Percentiles rank a stretch among this genome's conserved stretches.
These are phyloP conservation scores for Zoanthus sansibaricus DNA, from an alignment of 92 coral and sea anemone species.

Conservation along the genomic window DNA sequence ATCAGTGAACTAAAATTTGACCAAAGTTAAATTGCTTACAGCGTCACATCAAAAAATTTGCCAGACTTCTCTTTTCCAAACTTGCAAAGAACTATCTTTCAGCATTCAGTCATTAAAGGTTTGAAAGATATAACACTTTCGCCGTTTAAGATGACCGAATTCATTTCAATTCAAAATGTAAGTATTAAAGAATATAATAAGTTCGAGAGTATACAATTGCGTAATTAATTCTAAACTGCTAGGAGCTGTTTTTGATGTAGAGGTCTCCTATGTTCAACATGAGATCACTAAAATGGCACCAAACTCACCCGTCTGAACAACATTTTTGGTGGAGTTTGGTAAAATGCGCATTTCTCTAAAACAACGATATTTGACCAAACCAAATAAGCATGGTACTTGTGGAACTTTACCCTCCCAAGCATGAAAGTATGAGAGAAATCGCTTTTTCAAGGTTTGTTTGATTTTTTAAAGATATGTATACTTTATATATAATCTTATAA, in stretches of 20 bases:
- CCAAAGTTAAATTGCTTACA: constrained; percentile 19
- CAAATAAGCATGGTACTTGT: no score
- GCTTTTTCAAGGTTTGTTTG: not conserved
- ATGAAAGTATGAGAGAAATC: not conserved
- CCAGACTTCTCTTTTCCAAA: constrained; percentile 42
- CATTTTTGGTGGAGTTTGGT: not conserved
- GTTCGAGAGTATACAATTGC: constrained; percentile 17
- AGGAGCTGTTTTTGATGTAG: constrained; percentile 31
- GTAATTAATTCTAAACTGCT: constrained; percentile 32
- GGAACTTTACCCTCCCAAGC: not conserved
- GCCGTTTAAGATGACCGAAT: not conserved
- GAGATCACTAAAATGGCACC: not conserved
- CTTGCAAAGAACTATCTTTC: constrained; percentile 38
- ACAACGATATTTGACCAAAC: not conserved
- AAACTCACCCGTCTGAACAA: not conserved
- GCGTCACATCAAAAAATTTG: constrained; percentile 54
- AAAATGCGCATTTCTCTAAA: not conserved
- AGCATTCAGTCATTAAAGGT: constrained; percentile 6
- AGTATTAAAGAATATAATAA: not conserved
- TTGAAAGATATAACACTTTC: constrained; percentile 11
- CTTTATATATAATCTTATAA: no score
- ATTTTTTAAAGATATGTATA: no score
- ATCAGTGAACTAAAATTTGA: constrained; percentile 36
- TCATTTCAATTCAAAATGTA: no score
- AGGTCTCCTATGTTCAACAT: not conserved